Evolutionary conservation across 2,797 vertebrate species (phyloP).

Genomic region (Agapornis canus): DNA sequence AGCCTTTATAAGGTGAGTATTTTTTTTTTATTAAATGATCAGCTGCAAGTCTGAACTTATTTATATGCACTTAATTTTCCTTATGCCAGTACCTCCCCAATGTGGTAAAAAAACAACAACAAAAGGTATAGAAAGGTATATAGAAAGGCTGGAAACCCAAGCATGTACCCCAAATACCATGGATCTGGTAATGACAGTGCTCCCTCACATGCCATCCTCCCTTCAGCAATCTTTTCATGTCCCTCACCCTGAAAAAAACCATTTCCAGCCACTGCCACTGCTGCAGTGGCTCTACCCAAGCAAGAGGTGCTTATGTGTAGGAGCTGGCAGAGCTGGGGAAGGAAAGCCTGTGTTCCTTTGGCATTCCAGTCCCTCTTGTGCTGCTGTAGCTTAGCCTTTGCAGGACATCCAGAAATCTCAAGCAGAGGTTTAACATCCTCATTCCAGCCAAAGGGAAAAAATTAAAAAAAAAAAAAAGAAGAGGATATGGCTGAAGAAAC

Average conservation of each 20-base stretch:
- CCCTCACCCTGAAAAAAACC: background rate
- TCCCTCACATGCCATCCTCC: background rate
- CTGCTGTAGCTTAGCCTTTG: background rate
- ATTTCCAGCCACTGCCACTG: accelerated
- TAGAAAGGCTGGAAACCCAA: background rate
- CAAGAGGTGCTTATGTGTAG: background rate
- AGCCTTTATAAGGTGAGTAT: background rate
- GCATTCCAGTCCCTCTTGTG: background rate
- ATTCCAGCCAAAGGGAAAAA: background rate
- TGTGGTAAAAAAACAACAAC: background rate
- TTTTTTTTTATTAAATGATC: background rate
- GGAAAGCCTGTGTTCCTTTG: background rate
- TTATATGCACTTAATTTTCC: background rate
- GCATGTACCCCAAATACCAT: accelerated
- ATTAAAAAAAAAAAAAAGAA: background rate
- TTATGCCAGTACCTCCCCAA: background rate
- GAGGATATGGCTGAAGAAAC: background rate
- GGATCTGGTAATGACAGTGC: background rate
- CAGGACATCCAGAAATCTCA: background rate
- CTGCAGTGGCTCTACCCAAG: background rate
- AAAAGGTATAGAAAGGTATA: background rate
- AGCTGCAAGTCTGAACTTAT: background rate
- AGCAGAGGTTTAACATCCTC: background rate
- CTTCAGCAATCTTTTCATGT: background rate
- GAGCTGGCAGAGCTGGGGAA: background rate